phyloP scores from a whole-genome alignment of 2,888 invertebrate species.

The Pristionchus maxplancki region DNA sequence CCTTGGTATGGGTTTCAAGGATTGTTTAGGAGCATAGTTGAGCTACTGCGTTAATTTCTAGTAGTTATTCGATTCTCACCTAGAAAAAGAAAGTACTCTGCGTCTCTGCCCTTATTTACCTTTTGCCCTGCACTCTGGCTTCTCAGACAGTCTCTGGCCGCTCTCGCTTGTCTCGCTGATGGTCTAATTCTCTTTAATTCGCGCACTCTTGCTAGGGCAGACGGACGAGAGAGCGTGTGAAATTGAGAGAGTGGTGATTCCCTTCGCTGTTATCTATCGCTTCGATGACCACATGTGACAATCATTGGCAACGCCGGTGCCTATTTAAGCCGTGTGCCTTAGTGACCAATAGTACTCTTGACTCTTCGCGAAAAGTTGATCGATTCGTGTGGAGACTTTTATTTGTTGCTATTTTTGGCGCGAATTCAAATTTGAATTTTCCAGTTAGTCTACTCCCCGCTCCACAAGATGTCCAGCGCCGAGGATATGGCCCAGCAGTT shows the following conservation, averaged over 20 bases:
- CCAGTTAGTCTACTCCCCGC: conserved; percentile 41
- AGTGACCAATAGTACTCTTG: background rate
- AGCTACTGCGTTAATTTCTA: too few species aligned
- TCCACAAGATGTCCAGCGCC: conserved; percentile 62
- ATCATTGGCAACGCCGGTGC: background rate
- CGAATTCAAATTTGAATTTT: background rate
- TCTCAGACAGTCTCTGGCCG: background rate
- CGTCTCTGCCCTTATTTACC: background rate
- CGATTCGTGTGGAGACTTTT: background rate
- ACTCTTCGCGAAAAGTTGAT: background rate
- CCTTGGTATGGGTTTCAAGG: background rate
- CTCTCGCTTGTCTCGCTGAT: background rate
- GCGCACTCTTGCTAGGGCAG: background rate
- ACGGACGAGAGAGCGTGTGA: background rate
- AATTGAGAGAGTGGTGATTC: background rate
- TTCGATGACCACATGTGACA: background rate
- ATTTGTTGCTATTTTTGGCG: background rate
- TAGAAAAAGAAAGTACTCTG: background rate
- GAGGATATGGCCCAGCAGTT: conserved; percentile 71
- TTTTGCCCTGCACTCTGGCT: background rate
- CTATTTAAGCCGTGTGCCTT: background rate
- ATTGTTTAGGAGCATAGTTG: background rate
- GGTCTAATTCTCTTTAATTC: background rate
- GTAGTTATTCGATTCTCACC: too few species aligned
- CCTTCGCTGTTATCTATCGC: background rate